Percentiles rank a stretch among this genome's conserved stretches.
Evolutionary conservation across 2,888 invertebrate species (phyloP).

Genomic region (Oeneis ivallda): DNA sequence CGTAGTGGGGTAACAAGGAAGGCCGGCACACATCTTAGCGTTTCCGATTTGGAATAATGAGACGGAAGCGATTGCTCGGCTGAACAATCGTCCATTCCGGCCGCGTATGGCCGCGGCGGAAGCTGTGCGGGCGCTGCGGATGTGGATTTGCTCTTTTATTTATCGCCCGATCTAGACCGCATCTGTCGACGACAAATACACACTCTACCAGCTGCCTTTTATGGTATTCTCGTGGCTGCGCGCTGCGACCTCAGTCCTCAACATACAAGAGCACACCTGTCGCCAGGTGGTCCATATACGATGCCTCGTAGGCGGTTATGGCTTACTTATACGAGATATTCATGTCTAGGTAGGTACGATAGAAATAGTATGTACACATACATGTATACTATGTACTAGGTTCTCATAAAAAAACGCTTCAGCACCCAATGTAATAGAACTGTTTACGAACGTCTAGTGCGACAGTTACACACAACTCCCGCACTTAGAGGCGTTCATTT

Average conservation of each 20-base stretch:
- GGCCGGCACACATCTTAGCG: slow-evolving; percentile 48
- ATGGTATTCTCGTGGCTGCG: slow-evolving; percentile 56
- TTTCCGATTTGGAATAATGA: slow-evolving; percentile 71
- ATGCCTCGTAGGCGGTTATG: slow-evolving; percentile 35
- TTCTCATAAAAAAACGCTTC: too few species aligned
- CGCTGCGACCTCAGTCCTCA: slow-evolving; percentile 50
- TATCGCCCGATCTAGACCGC: slow-evolving; percentile 76
- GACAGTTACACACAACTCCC: too few species aligned
- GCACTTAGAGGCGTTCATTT: too few species aligned
- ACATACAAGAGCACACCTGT: slow-evolving; percentile 64
- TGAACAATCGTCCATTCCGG: slow-evolving; percentile 75
- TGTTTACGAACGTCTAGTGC: too few species aligned
- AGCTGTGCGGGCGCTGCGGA: slow-evolving; percentile 69
- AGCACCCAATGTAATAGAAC: too few species aligned
- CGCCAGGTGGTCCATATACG: slow-evolving; percentile 62
- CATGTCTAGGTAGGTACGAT: neutral
- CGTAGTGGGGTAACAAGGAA: slow-evolving; percentile 34
- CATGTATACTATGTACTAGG: too few species aligned
- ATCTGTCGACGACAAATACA: slow-evolving; percentile 72
- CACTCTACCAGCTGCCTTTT: slow-evolving; percentile 68
- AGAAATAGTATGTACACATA: too few species aligned
- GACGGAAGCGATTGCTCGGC: slow-evolving; percentile 72
- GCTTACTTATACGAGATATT: neutral
- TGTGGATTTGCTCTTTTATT: slow-evolving; percentile 75
- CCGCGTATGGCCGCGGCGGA: slow-evolving; percentile 65